Percentiles rank a stretch among this genome's conserved stretches.
Evolutionary conservation across 2,888 invertebrate species (phyloP).

Genomic region (Hyposoter dolosus): DNA sequence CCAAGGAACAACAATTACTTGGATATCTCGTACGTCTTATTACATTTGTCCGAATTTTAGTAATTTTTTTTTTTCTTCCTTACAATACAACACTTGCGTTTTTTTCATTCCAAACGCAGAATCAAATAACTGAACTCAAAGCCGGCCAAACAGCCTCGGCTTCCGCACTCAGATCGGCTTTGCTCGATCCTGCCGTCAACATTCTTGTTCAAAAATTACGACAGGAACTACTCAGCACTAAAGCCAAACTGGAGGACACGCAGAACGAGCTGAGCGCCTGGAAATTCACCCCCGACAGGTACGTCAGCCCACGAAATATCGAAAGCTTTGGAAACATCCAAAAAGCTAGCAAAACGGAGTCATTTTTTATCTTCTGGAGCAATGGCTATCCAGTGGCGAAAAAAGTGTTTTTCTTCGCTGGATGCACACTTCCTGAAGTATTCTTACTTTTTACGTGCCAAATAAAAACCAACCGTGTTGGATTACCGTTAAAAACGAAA

Average conservation of each 20-base stretch:
- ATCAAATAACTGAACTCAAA: slow-evolving; percentile 97
- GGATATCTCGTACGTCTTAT: slow-evolving; percentile 94
- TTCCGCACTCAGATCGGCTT: slow-evolving; percentile 91
- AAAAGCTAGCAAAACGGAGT: no score
- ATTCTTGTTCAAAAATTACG: slow-evolving; percentile 95
- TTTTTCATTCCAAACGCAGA: slow-evolving; percentile 86
- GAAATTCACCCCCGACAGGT: slow-evolving; percentile 99
- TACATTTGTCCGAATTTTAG: background rate
- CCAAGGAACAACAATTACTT: slow-evolving; percentile 98
- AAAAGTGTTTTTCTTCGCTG: no score
- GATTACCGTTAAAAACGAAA: no score
- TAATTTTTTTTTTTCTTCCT: background rate
- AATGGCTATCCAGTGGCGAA: no score
- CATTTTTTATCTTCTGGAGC: no score
- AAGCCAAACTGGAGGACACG: slow-evolving; percentile 97
- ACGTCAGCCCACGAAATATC: slow-evolving; percentile 39
- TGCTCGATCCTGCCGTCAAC: slow-evolving; percentile 98
- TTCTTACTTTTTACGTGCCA: no score
- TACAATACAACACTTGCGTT: background rate
- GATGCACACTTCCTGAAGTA: no score
- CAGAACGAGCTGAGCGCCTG: slow-evolving; percentile 99
- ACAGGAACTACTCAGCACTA: slow-evolving; percentile 95
- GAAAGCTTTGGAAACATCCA: background rate
- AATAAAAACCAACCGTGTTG: no score
- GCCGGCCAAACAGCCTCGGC: slow-evolving; percentile 93